Evolutionary conservation across 1,140 invertebrate species (phyloP).

Genomic region (Calosoma granatense): DNA sequence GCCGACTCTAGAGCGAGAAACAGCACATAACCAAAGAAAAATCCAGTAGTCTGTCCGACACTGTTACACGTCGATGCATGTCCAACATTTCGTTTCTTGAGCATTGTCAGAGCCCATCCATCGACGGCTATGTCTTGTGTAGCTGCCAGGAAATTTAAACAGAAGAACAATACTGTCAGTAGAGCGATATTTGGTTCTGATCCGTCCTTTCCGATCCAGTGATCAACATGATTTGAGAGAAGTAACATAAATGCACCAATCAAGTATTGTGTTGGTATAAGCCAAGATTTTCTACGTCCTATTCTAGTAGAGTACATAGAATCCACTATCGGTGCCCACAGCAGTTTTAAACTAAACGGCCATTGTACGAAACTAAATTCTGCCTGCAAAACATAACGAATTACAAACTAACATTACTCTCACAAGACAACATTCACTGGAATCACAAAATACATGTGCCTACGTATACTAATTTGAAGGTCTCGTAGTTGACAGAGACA

Average conservation of each 20-base stretch:
- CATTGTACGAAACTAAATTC: conserved; percentile 96
- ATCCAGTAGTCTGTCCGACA: conserved; percentile 96
- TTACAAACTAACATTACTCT: too few species aligned
- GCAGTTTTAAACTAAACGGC: conserved; percentile 94
- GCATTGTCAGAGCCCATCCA: conserved; percentile 98
- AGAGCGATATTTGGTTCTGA: conserved; percentile 65
- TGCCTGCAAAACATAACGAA: conserved; percentile 64
- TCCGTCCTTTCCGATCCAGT: conserved; percentile 59
- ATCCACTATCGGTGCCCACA: conserved; percentile 98
- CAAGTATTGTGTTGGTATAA: conserved; percentile 84
- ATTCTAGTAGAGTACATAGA: conserved; percentile 72
- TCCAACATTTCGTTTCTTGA: conserved; percentile 93
- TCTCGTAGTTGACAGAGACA: too few species aligned
- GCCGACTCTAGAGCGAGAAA: conserved; percentile 96
- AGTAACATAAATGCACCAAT: conserved; percentile 78
- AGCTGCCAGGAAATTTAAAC: conserved; percentile 90
- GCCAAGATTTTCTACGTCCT: conserved; percentile 94
- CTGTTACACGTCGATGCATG: conserved; percentile 98
- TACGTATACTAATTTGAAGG: too few species aligned
- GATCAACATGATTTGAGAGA: conserved; percentile 62
- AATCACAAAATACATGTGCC: too few species aligned
- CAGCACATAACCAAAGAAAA: conserved; percentile 93
- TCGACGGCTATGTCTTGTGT: conserved; percentile 99
- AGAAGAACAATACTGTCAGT: conserved; percentile 81
- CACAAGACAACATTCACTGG: neutral